These are phyloP conservation scores for Nemapogon koenigi DNA, from an alignment of 2,888 invertebrate genomes.

Conservation along the genomic window DNA sequence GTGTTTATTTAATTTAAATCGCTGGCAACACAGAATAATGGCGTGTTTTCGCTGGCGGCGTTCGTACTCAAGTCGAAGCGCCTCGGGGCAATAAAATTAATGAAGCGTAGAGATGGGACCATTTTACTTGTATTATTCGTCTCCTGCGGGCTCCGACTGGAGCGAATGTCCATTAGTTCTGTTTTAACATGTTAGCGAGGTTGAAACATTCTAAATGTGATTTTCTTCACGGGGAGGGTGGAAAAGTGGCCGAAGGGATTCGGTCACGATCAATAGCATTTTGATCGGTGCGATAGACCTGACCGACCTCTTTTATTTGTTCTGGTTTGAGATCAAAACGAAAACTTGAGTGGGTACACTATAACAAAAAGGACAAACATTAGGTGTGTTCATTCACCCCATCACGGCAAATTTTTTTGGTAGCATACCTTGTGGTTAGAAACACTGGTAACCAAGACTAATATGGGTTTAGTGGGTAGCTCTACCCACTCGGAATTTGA, in stretches of 20 bases:
- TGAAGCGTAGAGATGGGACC: conserved; percentile 66
- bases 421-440: no score
- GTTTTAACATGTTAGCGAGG: conserved; percentile 66
- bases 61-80: conserved; percentile 48
- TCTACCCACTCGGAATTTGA: no score
- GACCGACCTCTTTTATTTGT: conserved; percentile 5
- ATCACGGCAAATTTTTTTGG: no score
- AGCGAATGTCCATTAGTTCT: conserved; percentile 67
- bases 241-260: conserved; percentile 54
- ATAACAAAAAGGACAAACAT: no score
- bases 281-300: conserved; percentile 5
- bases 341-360: no score
- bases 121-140: conserved; percentile 66
- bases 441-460: no score
- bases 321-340: no score
- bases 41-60: conserved; percentile 54
- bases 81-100: conserved; percentile 64
- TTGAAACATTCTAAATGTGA: conserved; percentile 65
- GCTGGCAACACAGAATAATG: conserved; percentile 55
- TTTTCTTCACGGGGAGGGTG: conserved; percentile 60
- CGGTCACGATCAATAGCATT: conserved; percentile 40
- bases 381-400: no score
- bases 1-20: conserved; percentile 62
- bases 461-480: no score
- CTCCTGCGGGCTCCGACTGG: conserved; percentile 62